These are phyloP conservation scores for Phoxinus phoxinus DNA, from an alignment of 2,113 vertebrate genomes.

Conservation along the genomic window DNA sequence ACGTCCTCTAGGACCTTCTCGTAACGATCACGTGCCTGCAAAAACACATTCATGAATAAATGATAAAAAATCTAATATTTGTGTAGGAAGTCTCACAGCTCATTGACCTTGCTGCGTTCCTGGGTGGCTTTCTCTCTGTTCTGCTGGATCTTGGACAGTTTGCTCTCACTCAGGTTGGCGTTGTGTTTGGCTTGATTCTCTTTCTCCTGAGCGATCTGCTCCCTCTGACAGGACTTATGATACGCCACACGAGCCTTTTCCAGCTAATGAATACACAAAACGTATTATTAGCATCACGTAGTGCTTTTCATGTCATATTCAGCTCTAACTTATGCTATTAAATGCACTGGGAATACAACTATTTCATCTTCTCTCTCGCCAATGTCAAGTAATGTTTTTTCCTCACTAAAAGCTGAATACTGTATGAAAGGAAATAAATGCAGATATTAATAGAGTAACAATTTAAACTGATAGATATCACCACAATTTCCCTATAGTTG, in stretches of 20 bases:
- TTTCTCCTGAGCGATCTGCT: constrained; percentile 68
- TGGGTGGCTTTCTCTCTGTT: constrained; percentile 68
- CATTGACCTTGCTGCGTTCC: constrained; percentile 71
- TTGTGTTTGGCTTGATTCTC: constrained; percentile 75
- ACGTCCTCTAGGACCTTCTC: constrained; percentile 82
- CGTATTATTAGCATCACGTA: neutral
- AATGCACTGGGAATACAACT: neutral
- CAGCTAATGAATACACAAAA: constrained; percentile 64
- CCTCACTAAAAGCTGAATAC: too few species aligned
- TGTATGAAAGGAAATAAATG: too few species aligned
- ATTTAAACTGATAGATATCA: too few species aligned
- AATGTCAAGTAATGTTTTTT: neutral
- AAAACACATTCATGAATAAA: neutral
- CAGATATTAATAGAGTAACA: too few species aligned
- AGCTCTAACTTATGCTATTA: neutral
- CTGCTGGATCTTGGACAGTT: constrained; percentile 73
- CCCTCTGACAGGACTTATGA: constrained; percentile 75
- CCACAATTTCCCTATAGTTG: too few species aligned
- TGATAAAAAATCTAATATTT: too few species aligned
- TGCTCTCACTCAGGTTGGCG: constrained; percentile 69
- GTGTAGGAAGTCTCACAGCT: neutral
- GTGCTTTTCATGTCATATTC: neutral
- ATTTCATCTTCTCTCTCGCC: neutral
- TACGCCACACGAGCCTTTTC: constrained; percentile 72
- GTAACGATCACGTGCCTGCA: constrained; percentile 75